Conservation (phyloP, 2,888 invertebrate genomes). For the Callinectes sapidus region DNA sequence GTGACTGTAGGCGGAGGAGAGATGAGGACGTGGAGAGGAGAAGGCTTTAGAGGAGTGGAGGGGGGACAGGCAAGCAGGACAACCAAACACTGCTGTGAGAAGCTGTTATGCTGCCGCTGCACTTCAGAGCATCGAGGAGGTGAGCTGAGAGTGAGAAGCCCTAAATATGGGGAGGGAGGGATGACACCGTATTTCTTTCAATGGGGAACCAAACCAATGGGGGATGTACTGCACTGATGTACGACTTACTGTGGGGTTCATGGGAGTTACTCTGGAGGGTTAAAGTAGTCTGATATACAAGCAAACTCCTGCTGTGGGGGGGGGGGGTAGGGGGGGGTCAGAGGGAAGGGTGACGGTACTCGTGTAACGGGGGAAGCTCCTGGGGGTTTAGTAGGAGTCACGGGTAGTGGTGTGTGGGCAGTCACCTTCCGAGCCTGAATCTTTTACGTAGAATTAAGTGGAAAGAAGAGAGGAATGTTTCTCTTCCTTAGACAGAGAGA, state of each 20-base stretch:
- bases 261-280: neutral
- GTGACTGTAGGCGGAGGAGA: neutral
- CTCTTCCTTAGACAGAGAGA: neutral
- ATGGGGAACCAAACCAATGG: neutral
- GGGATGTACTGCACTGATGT: neutral
- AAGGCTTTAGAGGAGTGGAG: neutral
- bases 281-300: neutral
- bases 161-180: neutral
- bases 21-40: neutral
- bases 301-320: neutral
- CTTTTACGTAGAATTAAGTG: neutral
- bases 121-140: neutral
- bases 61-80: neutral
- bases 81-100: neutral
- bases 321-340: no score
- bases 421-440: neutral
- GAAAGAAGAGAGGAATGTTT: neutral
- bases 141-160: neutral
- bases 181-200: neutral
- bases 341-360: neutral
- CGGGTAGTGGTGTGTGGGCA: neutral
- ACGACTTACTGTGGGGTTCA: neutral
- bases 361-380: neutral
- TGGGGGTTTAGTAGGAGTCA: neutral
- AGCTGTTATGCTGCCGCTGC: neutral